These are phyloP conservation scores for Thunnus maccoyii DNA, from an alignment of 2,113 vertebrate species.

Conservation along the genomic window DNA sequence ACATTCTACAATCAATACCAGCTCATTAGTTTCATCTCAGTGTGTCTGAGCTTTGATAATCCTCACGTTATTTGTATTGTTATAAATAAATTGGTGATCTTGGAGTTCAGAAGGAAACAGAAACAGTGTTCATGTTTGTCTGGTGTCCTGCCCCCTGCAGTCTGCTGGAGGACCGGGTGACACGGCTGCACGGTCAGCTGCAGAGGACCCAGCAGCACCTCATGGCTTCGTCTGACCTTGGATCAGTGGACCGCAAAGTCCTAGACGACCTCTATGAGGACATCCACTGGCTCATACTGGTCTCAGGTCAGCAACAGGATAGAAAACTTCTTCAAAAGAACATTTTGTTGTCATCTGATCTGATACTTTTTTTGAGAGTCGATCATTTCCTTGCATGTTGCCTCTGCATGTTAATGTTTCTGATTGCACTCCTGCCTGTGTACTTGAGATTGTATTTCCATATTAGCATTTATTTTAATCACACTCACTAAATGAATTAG, in stretches of 20 bases:
- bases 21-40: too few species aligned
- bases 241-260: slow-evolving; percentile 90
- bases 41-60: too few species aligned
- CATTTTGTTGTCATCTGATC: neutral
- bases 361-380: too few species aligned
- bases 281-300: slow-evolving; percentile 99
- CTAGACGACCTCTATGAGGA: slow-evolving; percentile 98
- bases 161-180: slow-evolving; percentile 96
- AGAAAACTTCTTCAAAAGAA: neutral
- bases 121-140: neutral
- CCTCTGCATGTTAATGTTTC: neutral
- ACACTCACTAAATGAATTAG: neutral
- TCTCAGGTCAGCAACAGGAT: slow-evolving; percentile 89
- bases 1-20: too few species aligned
- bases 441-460: too few species aligned
- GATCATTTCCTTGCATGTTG: neutral
- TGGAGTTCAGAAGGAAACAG: too few species aligned
- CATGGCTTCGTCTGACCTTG: slow-evolving; percentile 90
- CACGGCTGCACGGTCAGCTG: slow-evolving; percentile 94
- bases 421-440: neutral
- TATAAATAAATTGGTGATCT: too few species aligned
- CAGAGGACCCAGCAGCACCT: slow-evolving; percentile 96
- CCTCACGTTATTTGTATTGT: too few species aligned
- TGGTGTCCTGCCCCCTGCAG: slow-evolving; percentile 73
- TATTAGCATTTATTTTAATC: neutral